These are phyloP conservation scores for Urocyon cinereoargenteus DNA, from an alignment of 2,797 vertebrate genomes.

Conservation along the genomic window DNA sequence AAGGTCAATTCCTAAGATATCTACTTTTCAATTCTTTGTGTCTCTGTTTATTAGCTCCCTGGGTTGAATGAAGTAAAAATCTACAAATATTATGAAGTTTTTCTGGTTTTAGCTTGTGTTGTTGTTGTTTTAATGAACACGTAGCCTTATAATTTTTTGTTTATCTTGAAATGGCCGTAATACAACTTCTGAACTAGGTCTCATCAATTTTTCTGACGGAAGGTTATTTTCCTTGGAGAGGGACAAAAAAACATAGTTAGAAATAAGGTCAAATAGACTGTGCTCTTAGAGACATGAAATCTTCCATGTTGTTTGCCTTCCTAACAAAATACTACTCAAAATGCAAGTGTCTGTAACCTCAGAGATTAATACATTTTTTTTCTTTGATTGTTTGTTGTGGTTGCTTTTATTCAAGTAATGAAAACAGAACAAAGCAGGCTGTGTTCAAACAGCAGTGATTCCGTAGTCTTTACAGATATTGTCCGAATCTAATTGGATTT, in stretches of 20 bases:
- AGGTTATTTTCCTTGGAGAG: slow-evolving; percentile 49
- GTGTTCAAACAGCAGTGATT: slow-evolving; percentile 98
- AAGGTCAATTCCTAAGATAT: neutral
- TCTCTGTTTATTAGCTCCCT: neutral
- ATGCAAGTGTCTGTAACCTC: slow-evolving; percentile 88
- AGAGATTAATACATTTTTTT: slow-evolving; percentile 88
- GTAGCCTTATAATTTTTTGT: neutral
- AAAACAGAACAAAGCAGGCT: slow-evolving; percentile 96
- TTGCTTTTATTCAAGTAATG: slow-evolving; percentile 91
- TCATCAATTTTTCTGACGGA: slow-evolving; percentile 24
- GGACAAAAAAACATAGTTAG: slow-evolving; percentile 76
- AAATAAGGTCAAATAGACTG: slow-evolving; percentile 77
- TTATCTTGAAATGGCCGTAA: neutral
- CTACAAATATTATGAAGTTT: neutral
- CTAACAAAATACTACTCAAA: slow-evolving; percentile 86
- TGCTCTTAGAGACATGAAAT: slow-evolving; percentile 81
- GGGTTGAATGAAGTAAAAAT: neutral
- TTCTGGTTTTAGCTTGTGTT: neutral
- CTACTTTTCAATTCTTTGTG: neutral
- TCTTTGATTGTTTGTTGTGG: slow-evolving; percentile 92
- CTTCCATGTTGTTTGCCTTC: slow-evolving; percentile 76
- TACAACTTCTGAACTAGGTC: neutral
- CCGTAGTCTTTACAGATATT: slow-evolving; percentile 96
- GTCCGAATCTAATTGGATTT: slow-evolving; percentile 99
- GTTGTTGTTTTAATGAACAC: neutral